phyloP scores from a whole-genome alignment of 2,888 invertebrate species.

The Aphidoletes aphidimyza region DNA sequence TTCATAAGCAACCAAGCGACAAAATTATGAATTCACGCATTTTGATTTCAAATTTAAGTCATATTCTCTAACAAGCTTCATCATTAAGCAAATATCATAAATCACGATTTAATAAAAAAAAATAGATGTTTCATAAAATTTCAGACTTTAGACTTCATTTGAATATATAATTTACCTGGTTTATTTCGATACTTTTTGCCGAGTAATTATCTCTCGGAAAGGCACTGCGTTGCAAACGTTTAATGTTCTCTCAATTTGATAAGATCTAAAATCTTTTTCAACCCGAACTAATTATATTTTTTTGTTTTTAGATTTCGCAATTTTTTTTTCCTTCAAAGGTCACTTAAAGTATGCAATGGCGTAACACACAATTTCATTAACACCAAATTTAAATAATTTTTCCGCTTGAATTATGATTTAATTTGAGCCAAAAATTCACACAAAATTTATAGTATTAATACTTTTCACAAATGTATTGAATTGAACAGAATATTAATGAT shows the following conservation, averaged over 20 bases:
- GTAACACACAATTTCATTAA: background rate
- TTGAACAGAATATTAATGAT: no score
- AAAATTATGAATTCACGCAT: background rate
- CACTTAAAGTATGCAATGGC: background rate
- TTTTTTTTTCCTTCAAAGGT: background rate
- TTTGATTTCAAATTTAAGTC: background rate
- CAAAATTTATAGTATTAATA: background rate
- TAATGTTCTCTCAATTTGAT: no score
- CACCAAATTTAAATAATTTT: background rate
- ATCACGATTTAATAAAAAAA: conserved; percentile 16
- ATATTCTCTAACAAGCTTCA: no score
- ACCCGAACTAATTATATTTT: no score
- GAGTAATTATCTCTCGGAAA: no score
- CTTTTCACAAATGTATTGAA: background rate
- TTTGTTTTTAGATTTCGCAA: no score
- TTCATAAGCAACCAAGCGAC: background rate
- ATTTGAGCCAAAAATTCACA: background rate
- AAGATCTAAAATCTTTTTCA: no score
- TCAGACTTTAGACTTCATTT: background rate
- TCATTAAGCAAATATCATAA: background rate
- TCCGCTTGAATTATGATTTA: background rate
- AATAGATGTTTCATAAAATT: no score
- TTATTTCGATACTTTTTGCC: no score
- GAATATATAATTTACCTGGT: background rate
- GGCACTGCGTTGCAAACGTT: no score